Percentiles rank a stretch among this genome's conserved stretches.
Evolutionary conservation across 2,888 invertebrate genomes (phyloP).

Genomic region (Chrysina gloriosa): DNA sequence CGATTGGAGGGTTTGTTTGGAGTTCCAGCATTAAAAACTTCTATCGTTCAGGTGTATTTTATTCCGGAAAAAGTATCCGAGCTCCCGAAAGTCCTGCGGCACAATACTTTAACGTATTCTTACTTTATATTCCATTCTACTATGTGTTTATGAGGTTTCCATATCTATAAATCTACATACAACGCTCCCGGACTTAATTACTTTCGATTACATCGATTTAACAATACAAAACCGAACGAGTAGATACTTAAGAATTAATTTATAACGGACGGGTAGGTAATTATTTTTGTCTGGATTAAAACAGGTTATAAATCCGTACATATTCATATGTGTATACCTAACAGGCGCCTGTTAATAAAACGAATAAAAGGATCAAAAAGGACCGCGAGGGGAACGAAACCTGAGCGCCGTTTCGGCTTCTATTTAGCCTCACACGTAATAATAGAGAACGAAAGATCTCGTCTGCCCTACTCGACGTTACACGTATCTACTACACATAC

Average conservation of each 20-base stretch:
- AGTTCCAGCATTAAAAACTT: too few species aligned
- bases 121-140: too few species aligned
- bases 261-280: conserved; percentile 29
- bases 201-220: conserved; percentile 1
- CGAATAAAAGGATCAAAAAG: conserved; percentile 2
- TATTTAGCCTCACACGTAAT: too few species aligned
- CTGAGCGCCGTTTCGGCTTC: too few species aligned
- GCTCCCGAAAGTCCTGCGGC: too few species aligned
- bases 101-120: too few species aligned
- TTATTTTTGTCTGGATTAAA: conserved; percentile 28
- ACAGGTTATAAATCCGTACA: conserved; percentile 26
- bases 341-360: conserved; percentile 21
- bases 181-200: not conserved
- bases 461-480: not conserved
- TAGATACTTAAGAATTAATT: conserved; percentile 25
- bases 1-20: too few species aligned
- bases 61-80: too few species aligned
- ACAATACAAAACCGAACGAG: not conserved
- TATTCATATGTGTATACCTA: conserved; percentile 23
- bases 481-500: too few species aligned
- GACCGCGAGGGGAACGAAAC: not conserved
- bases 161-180: not conserved
- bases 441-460: too few species aligned
- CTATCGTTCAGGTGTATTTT: too few species aligned
- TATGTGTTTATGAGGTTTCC: too few species aligned